phyloP scores from a whole-genome alignment of 2,113 vertebrate species.

The Centropristis striata region DNA sequence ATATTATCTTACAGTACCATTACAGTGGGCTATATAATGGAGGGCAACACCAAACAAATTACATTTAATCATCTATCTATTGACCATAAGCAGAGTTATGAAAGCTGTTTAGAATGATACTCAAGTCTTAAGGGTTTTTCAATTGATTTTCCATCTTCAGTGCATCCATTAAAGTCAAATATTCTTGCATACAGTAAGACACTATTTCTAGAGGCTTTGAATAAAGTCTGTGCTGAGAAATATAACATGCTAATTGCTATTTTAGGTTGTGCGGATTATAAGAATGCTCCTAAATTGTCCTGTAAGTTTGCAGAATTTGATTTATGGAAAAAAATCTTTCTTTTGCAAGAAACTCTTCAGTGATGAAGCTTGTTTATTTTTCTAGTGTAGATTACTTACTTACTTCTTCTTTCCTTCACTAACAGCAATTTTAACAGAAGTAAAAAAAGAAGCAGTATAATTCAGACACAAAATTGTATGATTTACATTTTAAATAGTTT shows the following conservation, averaged over 20 bases:
- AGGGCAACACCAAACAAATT: not conserved
- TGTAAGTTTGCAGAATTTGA: not conserved
- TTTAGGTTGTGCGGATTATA: not conserved
- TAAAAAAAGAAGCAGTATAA: not conserved
- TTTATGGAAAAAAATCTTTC: not conserved
- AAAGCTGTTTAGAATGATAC: constrained; percentile 20
- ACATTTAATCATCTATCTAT: not conserved
- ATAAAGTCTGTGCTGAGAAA: not conserved
- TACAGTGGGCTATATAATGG: not conserved
- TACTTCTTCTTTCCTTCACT: too few relatives aligned
- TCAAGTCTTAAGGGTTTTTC: constrained; percentile 21
- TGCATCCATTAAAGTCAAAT: constrained; percentile 1
- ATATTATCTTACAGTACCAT: not conserved
- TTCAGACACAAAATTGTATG: not conserved
- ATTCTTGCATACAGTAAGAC: not conserved
- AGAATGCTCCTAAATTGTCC: not conserved
- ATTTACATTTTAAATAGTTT: not conserved
- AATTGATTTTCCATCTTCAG: constrained; percentile 29
- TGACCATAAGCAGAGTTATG: constrained; percentile 7
- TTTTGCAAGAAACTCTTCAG: not conserved
- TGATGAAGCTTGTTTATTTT: not conserved
- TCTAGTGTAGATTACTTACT: not conserved
- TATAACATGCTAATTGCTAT: not conserved
- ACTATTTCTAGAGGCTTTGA: not conserved
- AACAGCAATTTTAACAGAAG: not conserved